These are phyloP conservation scores for Spondyliosoma cantharus DNA, from an alignment of 2,797 vertebrate genomes.

Conservation along the genomic window DNA sequence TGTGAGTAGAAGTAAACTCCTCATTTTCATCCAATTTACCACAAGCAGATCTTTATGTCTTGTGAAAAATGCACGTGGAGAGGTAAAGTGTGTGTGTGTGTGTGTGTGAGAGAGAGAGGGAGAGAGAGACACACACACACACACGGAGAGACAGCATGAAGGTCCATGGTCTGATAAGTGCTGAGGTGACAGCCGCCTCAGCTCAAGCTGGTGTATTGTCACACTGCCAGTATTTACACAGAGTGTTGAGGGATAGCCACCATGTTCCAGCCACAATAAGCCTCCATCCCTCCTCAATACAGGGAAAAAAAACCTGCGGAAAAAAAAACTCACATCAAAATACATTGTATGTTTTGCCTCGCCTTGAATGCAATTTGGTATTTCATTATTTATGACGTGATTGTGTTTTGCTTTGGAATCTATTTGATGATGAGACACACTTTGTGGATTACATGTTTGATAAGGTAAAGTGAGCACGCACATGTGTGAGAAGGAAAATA, in stretches of 20 bases:
- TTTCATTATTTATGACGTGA: constrained; percentile 55
- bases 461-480: constrained; percentile 34
- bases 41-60: neutral
- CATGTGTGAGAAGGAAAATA: constrained; percentile 22
- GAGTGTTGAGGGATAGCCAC: constrained; percentile 52
- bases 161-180: constrained; percentile 44
- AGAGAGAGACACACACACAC: no score
- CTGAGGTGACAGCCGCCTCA: constrained; percentile 64
- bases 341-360: constrained; percentile 60
- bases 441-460: constrained; percentile 30
- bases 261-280: constrained; percentile 70
- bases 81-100: constrained; percentile 13
- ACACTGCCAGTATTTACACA: constrained; percentile 69
- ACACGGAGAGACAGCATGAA: neutral
- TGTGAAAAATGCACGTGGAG: neutral
- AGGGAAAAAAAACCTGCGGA: constrained; percentile 23
- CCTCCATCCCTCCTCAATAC: constrained; percentile 57
- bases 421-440: constrained; percentile 34
- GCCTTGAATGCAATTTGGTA: constrained; percentile 70
- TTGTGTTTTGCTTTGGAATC: constrained; percentile 43
- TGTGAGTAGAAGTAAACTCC: neutral
- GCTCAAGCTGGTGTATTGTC: constrained; percentile 59
- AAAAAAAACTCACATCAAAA: neutral
- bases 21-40: neutral
- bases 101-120: constrained; percentile 11